These are phyloP conservation scores for Agapornis roseicollis DNA, from an alignment of 2,113 vertebrate species.

Conservation along the genomic window DNA sequence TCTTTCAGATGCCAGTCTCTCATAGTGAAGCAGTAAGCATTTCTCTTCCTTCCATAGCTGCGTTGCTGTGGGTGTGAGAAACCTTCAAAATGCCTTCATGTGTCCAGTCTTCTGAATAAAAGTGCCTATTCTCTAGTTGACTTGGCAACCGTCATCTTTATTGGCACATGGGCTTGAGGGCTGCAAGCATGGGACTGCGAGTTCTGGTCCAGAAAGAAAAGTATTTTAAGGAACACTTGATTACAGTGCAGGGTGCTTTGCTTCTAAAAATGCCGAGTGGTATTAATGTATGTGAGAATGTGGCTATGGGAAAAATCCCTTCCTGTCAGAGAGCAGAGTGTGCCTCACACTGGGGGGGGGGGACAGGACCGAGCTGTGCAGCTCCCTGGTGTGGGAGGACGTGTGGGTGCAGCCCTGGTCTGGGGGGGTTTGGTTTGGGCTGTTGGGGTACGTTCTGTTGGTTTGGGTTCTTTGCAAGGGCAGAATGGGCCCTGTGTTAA, in stretches of 20 bases:
- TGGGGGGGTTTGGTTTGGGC: not conserved
- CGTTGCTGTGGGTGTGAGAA: not conserved
- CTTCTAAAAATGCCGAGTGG: constrained; percentile 11
- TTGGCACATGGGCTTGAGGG: not conserved
- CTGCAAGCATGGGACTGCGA: not conserved
- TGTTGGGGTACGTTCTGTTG: fast-evolving
- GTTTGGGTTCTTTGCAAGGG: not conserved
- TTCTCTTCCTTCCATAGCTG: not conserved
- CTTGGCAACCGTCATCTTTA: not conserved
- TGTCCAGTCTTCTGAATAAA: not conserved
- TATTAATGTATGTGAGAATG: not conserved
- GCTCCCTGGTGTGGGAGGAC: not conserved
- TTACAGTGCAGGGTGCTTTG: constrained; percentile 27
- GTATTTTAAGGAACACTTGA: constrained; percentile 53
- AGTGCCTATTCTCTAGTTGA: not conserved
- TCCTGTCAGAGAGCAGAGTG: not conserved
- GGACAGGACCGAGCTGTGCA: not conserved
- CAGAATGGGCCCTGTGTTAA: not conserved
- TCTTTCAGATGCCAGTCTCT: not conserved
- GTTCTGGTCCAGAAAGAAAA: constrained; percentile 21
- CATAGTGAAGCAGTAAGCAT: not conserved
- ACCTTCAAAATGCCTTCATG: not conserved
- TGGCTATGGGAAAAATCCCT: not conserved
- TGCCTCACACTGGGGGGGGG: fast-evolving
- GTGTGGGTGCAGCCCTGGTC: not conserved